Percentiles rank a stretch among this genome's conserved stretches.
phyloP scores from a whole-genome alignment of 2,888 invertebrate species.

The Hirtodrosophila confusa region DNA sequence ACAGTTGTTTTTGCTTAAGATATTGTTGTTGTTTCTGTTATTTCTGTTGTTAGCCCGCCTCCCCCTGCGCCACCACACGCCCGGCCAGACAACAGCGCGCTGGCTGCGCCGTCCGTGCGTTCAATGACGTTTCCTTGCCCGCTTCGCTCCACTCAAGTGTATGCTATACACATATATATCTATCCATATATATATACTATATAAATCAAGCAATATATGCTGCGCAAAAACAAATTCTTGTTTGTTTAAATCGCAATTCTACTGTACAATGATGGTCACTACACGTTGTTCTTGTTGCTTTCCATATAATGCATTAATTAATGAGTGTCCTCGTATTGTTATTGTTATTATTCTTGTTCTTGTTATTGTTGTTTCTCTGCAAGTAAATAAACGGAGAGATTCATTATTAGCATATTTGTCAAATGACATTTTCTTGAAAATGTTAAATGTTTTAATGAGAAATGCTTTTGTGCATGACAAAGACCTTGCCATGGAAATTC shows the following conservation, averaged over 20 bases:
- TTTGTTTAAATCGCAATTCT: constrained; percentile 71
- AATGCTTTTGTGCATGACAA: constrained; percentile 34
- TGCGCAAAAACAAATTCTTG: constrained; percentile 39
- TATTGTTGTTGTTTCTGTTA: constrained; percentile 26
- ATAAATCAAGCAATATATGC: constrained; percentile 13
- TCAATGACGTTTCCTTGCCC: constrained; percentile 73
- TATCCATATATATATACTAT: constrained; percentile 5
- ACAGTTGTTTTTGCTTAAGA: background rate
- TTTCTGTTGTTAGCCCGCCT: constrained; percentile 40
- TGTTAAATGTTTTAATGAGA: constrained; percentile 17
- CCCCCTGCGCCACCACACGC: constrained; percentile 33
- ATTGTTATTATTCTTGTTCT: constrained; percentile 2
- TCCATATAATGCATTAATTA: constrained; percentile 14
- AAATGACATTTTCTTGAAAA: constrained; percentile 9
- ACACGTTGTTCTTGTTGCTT: constrained; percentile 31
- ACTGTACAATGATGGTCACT: constrained; percentile 41
- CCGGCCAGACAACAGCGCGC: constrained; percentile 64
- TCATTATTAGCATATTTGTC: constrained; percentile 32
- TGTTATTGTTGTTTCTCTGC: constrained; percentile 34
- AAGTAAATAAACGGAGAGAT: constrained; percentile 30
- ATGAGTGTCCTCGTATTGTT: constrained; percentile 47
- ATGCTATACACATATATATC: constrained; percentile 16
- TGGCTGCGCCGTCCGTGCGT: constrained; percentile 66
- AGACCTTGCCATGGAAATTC: constrained; percentile 28
- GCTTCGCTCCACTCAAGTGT: constrained; percentile 19